phyloP scores from a whole-genome alignment of 2,113 vertebrate genomes.

The Grantiella picta region DNA sequence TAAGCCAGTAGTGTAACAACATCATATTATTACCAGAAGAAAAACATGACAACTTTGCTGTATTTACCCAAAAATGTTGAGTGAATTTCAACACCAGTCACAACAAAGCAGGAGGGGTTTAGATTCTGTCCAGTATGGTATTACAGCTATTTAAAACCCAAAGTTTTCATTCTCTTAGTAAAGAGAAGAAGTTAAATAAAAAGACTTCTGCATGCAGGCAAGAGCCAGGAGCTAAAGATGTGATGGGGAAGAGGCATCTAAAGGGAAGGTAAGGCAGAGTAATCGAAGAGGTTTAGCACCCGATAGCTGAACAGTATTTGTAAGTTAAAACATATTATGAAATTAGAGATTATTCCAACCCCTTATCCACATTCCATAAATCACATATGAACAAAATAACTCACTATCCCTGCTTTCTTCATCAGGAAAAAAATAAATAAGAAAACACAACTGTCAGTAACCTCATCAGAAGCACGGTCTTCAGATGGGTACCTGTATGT shows the following conservation, averaged over 20 bases:
- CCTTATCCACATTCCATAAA: not conserved
- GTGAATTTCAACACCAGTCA: not conserved
- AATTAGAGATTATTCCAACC: not conserved
- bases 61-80: not conserved
- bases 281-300: not conserved
- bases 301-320: not conserved
- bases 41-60: not conserved
- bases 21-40: not conserved
- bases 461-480: not conserved
- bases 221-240: not conserved
- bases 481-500: not conserved
- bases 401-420: not conserved
- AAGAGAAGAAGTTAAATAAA: not conserved
- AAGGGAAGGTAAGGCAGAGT: not conserved
- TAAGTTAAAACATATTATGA: not conserved
- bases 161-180: not conserved
- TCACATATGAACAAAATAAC: not conserved
- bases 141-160: not conserved
- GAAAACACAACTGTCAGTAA: not conserved
- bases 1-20: not conserved
- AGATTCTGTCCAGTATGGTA: not conserved
- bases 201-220: not conserved
- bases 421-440: not conserved
- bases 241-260: not conserved
- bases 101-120: not conserved